These are phyloP conservation scores for Anthophora plumipes DNA, from an alignment of 2,888 invertebrate species.

Conservation along the genomic window DNA sequence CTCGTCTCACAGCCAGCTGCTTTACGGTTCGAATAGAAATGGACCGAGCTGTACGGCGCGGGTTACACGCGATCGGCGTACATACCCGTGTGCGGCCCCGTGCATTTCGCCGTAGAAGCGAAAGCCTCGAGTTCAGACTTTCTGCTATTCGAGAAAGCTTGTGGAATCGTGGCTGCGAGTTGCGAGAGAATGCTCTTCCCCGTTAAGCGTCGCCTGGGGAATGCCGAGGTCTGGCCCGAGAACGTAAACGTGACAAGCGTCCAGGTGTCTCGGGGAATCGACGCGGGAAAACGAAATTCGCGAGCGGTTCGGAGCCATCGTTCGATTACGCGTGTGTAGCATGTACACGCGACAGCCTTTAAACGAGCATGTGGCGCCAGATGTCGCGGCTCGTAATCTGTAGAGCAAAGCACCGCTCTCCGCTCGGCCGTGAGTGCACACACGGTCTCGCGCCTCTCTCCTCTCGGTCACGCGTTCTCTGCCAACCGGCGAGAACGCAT, in stretches of 20 bases:
- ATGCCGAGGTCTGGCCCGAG: too few species aligned
- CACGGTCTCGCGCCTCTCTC: not conserved
- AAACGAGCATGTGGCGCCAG: conserved; percentile 75
- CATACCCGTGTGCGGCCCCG: not conserved
- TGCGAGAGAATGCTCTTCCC: too few species aligned
- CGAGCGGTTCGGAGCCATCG: conserved; percentile 4
- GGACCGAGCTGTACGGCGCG: conserved; percentile 58
- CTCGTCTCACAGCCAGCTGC: conserved; percentile 66
- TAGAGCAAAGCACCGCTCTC: conserved; percentile 53
- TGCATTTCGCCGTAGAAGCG: not conserved
- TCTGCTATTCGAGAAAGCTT: not conserved
- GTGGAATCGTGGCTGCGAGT: not conserved
- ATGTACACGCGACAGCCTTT: conserved; percentile 27
- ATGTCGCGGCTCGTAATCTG: conserved; percentile 78
- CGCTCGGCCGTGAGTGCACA: conserved; percentile 29
- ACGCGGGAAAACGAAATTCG: not conserved
- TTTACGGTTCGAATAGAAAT: conserved; percentile 72
- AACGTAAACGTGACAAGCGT: too few species aligned
- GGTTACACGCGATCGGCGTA: not conserved
- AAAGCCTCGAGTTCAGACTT: conserved; percentile 10
- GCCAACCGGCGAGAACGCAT: not conserved
- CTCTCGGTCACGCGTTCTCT: not conserved
- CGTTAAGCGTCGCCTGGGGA: too few species aligned
- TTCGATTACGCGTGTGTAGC: not conserved
- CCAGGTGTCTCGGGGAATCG: too few species aligned